Percentiles rank a stretch among this genome's conserved stretches.
phyloP scores from a whole-genome alignment of 1,140 invertebrate species.

The Anastrepha ludens region DNA sequence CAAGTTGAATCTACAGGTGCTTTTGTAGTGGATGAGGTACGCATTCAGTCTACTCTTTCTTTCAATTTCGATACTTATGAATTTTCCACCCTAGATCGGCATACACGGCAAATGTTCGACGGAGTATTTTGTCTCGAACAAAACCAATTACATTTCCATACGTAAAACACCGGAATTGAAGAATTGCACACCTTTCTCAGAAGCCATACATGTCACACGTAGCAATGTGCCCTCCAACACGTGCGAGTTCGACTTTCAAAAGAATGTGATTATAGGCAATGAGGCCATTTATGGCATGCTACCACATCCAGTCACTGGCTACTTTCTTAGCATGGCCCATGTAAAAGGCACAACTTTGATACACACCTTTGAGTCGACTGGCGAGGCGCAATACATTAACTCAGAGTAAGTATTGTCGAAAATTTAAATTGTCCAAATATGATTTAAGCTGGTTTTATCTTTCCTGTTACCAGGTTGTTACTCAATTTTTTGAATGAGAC shows the following conservation, averaged over 20 bases:
- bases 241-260: conserved; percentile 72
- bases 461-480: conserved; percentile 59
- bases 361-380: conserved; percentile 73
- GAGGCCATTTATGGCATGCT: conserved; percentile 70
- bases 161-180: conserved; percentile 71
- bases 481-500: conserved; percentile 70
- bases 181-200: conserved; percentile 67
- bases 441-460: neutral
- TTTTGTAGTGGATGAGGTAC: conserved; percentile 76
- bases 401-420: conserved; percentile 64
- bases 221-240: conserved; percentile 72
- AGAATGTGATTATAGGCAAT: conserved; percentile 72
- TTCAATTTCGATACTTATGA: neutral
- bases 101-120: conserved; percentile 71
- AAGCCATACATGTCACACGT: conserved; percentile 68
- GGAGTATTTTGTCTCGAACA: conserved; percentile 73
- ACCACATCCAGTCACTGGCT: conserved; percentile 69
- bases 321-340: conserved; percentile 70
- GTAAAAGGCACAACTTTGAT: conserved; percentile 71
- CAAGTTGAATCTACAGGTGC: conserved; percentile 74
- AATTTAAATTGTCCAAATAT: conserved; percentile 62
- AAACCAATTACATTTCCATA: conserved; percentile 71
- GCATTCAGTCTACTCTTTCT: neutral
- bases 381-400: conserved; percentile 71
- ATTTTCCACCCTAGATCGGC: conserved; percentile 62